Conservation (phyloP, 2,113 vertebrate species). For the Stegostoma tigrinum region DNA sequence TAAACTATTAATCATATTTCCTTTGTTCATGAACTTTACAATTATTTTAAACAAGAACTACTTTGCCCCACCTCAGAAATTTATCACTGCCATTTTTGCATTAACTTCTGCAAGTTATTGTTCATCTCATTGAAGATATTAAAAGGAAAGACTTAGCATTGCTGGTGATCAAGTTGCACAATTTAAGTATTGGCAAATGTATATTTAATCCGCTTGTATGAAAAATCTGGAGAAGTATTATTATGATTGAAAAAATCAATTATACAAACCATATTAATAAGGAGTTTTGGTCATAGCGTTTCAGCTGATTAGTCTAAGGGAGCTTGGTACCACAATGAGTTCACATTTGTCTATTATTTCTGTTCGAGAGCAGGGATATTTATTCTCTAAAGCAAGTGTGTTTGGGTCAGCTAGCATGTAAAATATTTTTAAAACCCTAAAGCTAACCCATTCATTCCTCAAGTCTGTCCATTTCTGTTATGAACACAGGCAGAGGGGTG, state of each 20-base stretch:
- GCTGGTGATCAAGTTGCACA: not conserved
- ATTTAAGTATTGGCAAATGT: not conserved
- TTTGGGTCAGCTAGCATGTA: not conserved
- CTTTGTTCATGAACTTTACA: not conserved
- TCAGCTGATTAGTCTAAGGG: not conserved
- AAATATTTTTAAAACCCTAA: not conserved
- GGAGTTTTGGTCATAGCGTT: not conserved
- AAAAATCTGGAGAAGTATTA: not conserved
- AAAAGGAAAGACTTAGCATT: not conserved
- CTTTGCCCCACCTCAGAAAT: not conserved
- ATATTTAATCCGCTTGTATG: not conserved
- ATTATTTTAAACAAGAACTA: slow-evolving; percentile 26
- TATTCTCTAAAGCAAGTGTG: not conserved
- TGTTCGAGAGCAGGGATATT: not conserved
- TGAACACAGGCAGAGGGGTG: not conserved
- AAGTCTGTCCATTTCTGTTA: no score
- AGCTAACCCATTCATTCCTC: no score
- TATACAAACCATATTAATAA: not conserved
- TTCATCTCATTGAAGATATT: not conserved
- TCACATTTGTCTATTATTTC: not conserved
- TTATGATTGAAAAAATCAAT: not conserved
- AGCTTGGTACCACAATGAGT: not conserved
- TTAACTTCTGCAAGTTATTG: not conserved
- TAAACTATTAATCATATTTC: slow-evolving; percentile 15
- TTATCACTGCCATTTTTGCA: not conserved